phyloP scores from a whole-genome alignment of 2,888 invertebrate species.

The Machimus atricapillus region DNA sequence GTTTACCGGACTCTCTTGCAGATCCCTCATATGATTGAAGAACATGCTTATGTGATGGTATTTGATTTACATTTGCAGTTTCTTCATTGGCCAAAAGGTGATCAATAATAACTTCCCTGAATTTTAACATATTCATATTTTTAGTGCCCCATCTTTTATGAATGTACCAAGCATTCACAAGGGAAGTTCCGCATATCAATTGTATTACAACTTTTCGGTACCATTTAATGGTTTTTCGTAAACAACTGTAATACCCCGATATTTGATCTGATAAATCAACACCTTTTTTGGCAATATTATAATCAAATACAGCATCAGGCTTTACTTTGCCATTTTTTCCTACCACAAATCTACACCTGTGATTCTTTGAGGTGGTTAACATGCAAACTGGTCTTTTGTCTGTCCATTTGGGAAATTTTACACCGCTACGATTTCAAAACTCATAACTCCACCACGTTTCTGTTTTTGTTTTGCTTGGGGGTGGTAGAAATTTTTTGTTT shows the following conservation, averaged over 20 bases:
- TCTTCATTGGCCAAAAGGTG: constrained; percentile 40
- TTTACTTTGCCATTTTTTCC: constrained; percentile 12
- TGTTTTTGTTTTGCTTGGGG: constrained; percentile 48
- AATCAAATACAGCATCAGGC: neutral
- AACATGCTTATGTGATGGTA: constrained; percentile 41
- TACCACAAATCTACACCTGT: neutral
- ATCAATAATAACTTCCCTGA: constrained; percentile 41
- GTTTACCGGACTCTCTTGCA: constrained; percentile 44
- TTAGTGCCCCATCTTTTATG: constrained; percentile 44
- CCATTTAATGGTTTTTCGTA: constrained; percentile 45
- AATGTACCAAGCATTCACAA: constrained; percentile 42
- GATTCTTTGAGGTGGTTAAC: neutral
- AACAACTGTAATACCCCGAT: constrained; percentile 44
- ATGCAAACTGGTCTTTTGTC: constrained; percentile 48
- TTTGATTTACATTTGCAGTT: neutral
- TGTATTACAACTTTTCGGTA: constrained; percentile 43
- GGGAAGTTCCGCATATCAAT: constrained; percentile 44
- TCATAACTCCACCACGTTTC: constrained; percentile 51
- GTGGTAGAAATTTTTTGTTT: constrained; percentile 1
- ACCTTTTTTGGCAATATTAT: constrained; percentile 29
- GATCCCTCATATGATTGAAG: constrained; percentile 44
- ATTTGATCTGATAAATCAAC: neutral
- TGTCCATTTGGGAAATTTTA: constrained; percentile 50
- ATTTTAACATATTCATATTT: constrained; percentile 44
- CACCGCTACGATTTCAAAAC: constrained; percentile 36